These are phyloP conservation scores for Cottoperca gobio DNA, from an alignment of 2,797 vertebrate genomes.

Conservation along the genomic window DNA sequence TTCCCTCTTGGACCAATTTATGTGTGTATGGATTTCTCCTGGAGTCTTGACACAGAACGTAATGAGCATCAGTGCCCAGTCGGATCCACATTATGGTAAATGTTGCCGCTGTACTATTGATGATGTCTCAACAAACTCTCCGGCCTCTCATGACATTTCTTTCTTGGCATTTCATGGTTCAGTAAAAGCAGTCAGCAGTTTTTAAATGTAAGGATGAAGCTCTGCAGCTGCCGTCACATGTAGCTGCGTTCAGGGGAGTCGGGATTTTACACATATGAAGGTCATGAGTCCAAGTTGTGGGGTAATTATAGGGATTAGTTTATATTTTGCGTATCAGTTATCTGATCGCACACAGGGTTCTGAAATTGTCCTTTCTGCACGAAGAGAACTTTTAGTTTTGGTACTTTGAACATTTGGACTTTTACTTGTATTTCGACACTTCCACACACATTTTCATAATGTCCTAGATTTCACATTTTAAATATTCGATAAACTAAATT, in stretches of 20 bases:
- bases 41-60: constrained; percentile 54
- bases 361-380: no score
- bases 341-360: no score
- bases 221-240: background rate
- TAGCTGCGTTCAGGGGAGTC: background rate
- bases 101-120: constrained; percentile 55
- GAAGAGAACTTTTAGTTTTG: background rate
- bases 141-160: constrained; percentile 36
- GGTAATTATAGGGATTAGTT: background rate
- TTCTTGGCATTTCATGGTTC: constrained; percentile 49
- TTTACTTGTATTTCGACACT: background rate
- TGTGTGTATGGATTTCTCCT: constrained; percentile 62
- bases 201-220: no score
- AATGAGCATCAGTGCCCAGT: constrained; percentile 61
- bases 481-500: no score
- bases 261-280: background rate
- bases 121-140: constrained; percentile 49
- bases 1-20: constrained; percentile 43
- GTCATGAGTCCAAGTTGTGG: background rate
- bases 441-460: no score
- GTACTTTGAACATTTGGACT: background rate
- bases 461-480: no score
- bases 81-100: constrained; percentile 64
- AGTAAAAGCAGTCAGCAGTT: constrained; percentile 58
- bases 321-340: background rate